phyloP scores from a whole-genome alignment of 2,113 vertebrate genomes.

The Australoheros scitulus region DNA sequence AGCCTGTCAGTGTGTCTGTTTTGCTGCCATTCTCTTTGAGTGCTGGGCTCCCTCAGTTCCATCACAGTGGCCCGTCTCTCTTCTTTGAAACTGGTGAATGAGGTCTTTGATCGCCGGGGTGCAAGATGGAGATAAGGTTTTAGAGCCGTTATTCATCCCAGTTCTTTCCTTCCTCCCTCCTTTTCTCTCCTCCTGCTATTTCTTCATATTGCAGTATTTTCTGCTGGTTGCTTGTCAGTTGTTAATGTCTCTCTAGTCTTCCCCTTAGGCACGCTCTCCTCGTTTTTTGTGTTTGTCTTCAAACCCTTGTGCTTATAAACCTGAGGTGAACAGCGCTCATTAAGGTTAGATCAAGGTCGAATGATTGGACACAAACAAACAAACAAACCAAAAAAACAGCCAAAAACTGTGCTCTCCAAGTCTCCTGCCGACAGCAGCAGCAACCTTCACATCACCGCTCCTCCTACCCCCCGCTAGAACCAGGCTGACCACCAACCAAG shows the following conservation, averaged over 20 bases:
- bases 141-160: neutral
- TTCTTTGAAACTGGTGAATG: constrained; percentile 46
- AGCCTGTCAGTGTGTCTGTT: constrained; percentile 23
- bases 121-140: constrained; percentile 21
- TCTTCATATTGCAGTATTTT: neutral
- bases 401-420: neutral
- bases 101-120: constrained; percentile 43
- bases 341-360: constrained; percentile 69
- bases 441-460: constrained; percentile 29
- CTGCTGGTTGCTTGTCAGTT: neutral
- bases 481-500: constrained; percentile 44
- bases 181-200: neutral
- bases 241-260: neutral
- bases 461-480: constrained; percentile 7
- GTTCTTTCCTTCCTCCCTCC: neutral
- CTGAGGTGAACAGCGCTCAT: constrained; percentile 30
- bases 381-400: too few relatives aligned
- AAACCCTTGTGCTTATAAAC: neutral
- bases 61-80: constrained; percentile 11
- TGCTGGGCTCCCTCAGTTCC: constrained; percentile 4
- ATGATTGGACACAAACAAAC: constrained; percentile 8
- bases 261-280: neutral
- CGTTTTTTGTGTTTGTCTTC: constrained; percentile 14
- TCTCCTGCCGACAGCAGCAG: constrained; percentile 8
- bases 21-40: constrained; percentile 9